phyloP scores from a whole-genome alignment of 2,888 invertebrate species.

The Drosophila basisetae region DNA sequence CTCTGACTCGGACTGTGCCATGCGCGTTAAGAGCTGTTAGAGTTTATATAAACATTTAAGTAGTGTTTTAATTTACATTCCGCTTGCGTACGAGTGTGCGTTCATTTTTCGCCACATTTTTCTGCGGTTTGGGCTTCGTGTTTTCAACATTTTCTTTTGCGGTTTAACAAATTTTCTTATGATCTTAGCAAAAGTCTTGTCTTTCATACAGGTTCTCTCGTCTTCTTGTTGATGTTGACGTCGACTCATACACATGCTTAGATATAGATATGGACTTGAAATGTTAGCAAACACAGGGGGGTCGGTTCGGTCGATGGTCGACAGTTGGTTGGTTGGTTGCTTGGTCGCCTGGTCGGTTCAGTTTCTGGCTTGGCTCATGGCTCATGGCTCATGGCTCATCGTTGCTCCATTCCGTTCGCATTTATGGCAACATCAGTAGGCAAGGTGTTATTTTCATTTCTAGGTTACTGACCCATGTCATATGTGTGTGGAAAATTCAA shows the following conservation, averaged over 20 bases:
- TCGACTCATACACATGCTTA: constrained; percentile 70
- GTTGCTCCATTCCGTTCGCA: constrained; percentile 63
- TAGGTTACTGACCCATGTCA: constrained; percentile 82
- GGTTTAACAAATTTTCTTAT: constrained; percentile 75
- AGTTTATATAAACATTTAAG: constrained; percentile 60
- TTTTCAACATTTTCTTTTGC: constrained; percentile 75
- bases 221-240: constrained; percentile 49
- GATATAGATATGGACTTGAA: constrained; percentile 75
- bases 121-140: constrained; percentile 69
- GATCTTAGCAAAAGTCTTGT: constrained; percentile 65
- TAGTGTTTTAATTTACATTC: constrained; percentile 74
- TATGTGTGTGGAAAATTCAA: constrained; percentile 81
- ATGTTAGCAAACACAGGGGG: constrained; percentile 70
- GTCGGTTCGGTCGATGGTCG: constrained; percentile 47
- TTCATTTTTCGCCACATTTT: constrained; percentile 57
- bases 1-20: constrained; percentile 30
- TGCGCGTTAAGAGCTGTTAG: constrained; percentile 64
- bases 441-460: constrained; percentile 80
- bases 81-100: constrained; percentile 27
- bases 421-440: constrained; percentile 72
- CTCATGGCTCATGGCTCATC: constrained; percentile 50
- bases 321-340: constrained; percentile 45
- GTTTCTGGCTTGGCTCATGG: constrained; percentile 55
- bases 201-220: constrained; percentile 72
- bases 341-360: constrained; percentile 54